Base-by-base conservation (phyloP, 2,888 invertebrate genomes). In the Andrena haemorrhoa region DNA sequence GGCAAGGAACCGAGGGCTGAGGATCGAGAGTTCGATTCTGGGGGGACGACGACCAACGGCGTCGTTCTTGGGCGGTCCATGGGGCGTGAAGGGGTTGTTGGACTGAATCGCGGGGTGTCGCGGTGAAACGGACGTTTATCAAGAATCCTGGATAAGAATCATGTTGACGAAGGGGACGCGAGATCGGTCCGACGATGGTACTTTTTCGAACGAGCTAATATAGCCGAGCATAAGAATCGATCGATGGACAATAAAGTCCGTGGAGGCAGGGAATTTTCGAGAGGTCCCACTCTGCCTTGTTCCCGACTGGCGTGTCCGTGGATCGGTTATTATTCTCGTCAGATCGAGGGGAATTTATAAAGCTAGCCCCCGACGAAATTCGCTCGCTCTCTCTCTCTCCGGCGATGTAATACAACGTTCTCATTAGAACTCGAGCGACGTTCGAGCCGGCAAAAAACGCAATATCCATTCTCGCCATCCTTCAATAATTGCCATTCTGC, bases 391-490 rank as follows among this genome's bases (percentile, higher is more conserved):
- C 41, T 58, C 10, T 41, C 4, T 58, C 41, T 58, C 12, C 49
- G 61, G 12, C 61, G 61, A n/a, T 68, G 75, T 71, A 69, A 71
- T 61, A 51, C 71, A 56, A 33, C 47, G 61, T 75, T 79, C 79
- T 79, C 79, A 76, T 79, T 79, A 76, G 76, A 76, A 71, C 60
- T 35, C 31, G 31, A 49, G 4, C 53, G 41, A 33, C 49, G 64
- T 10, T 71, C 47, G 75, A 29, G 49, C 33, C 56, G 71, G 66
- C 63, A 63, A 68, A 77, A 61, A 58, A 66, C 58, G 71, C 66
- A 80, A 80, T 80, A 80, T 80, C 78, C 77, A 71, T n/a, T 61
- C 20, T 16, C 33, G n/a, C 2, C 64, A 65, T 79, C 51, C 77
- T 61, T 79, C 79, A 65, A 79, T 79, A 79, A 71, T 77, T 76